phyloP scores from a whole-genome alignment of 2,797 vertebrate species.

The Oryzias sinensis region DNA sequence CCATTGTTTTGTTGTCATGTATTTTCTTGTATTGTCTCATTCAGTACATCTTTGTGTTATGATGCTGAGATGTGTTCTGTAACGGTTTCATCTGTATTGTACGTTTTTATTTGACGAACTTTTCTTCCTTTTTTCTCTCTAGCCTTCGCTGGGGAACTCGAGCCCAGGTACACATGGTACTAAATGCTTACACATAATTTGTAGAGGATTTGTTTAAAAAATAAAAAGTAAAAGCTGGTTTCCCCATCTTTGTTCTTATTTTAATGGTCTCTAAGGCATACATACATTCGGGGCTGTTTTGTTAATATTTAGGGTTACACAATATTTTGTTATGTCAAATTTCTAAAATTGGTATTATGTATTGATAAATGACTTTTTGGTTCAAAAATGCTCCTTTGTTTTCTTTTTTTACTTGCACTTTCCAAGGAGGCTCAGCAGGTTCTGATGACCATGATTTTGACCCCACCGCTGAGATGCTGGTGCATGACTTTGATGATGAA shows the following conservation, averaged over 20 bases:
- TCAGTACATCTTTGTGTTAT: no score
- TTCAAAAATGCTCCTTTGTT: not conserved
- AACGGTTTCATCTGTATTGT: not conserved
- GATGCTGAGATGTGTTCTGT: not conserved
- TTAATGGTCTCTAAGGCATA: no score
- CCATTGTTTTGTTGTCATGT: no score
- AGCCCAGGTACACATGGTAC: slow-evolving; percentile 87
- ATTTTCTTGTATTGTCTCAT: no score
- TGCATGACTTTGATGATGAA: slow-evolving; percentile 98
- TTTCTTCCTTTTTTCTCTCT: slow-evolving; percentile 48
- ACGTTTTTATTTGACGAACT: slow-evolving; percentile 14
- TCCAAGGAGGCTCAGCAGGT: slow-evolving; percentile 86
- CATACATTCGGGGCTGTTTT: no score
- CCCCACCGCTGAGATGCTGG: slow-evolving; percentile 95
- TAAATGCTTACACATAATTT: not conserved
- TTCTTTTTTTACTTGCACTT: not conserved
- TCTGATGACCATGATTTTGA: slow-evolving; percentile 96
- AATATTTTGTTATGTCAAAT: no score
- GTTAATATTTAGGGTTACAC: no score
- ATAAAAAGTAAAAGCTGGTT: no score
- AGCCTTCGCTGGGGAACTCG: slow-evolving; percentile 96
- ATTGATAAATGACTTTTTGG: no score
- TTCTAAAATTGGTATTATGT: no score
- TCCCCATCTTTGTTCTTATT: no score
- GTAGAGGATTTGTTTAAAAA: not conserved